phyloP scores from a whole-genome alignment of 2,797 vertebrate genomes.

The Austrolebias charrua region DNA sequence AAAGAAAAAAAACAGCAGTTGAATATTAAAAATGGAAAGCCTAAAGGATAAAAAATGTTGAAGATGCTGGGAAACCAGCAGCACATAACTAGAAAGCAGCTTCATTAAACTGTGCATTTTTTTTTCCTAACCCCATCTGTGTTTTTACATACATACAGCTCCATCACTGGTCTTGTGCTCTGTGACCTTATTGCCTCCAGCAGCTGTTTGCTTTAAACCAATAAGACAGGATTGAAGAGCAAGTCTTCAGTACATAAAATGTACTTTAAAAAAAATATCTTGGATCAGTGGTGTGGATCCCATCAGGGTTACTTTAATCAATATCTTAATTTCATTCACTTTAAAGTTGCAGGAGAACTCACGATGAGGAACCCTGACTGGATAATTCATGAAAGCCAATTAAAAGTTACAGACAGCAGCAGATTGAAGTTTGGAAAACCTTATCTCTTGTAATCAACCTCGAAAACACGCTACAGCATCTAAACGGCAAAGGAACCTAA shows the following conservation, averaged over 20 bases:
- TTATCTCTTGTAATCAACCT: background rate
- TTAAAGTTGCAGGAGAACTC: background rate
- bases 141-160: constrained; percentile 3
- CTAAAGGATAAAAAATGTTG: background rate
- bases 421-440: background rate
- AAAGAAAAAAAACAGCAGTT: background rate
- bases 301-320: constrained; percentile 19
- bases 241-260: constrained; percentile 3
- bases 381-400: background rate
- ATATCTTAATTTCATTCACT: constrained; percentile 40
- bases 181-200: background rate
- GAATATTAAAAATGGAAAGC: too few species aligned
- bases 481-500: background rate
- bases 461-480: too few species aligned
- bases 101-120: constrained; percentile 13
- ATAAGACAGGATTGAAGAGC: background rate
- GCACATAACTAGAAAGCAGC: constrained; percentile 23
- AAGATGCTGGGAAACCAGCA: constrained; percentile 10
- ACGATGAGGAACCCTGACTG: too few species aligned
- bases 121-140: constrained; percentile 10
- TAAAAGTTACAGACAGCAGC: constrained; percentile 2
- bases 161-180: background rate
- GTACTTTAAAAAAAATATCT: background rate
- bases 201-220: constrained; percentile 19
- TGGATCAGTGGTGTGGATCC: constrained; percentile 11